These are phyloP conservation scores for Rhabdomys pumilio DNA, from an alignment of 2,797 vertebrate genomes.

Conservation along the genomic window DNA sequence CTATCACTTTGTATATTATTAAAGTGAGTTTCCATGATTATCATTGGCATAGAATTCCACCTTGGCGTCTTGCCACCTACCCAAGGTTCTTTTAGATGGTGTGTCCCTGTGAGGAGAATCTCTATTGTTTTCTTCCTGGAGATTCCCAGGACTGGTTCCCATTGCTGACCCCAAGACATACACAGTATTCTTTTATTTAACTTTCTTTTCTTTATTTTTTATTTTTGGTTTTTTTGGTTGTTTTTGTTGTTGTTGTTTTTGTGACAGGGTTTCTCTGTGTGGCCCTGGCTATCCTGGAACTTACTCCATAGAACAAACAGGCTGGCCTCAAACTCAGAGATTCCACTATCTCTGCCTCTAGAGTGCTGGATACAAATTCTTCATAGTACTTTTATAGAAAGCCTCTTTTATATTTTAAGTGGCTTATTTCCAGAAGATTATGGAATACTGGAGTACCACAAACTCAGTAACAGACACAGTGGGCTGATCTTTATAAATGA, in stretches of 20 bases:
- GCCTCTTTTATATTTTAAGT: not conserved
- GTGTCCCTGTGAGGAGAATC: not conserved
- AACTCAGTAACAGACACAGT: not conserved
- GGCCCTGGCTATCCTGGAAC: not conserved
- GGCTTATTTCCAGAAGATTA: not conserved
- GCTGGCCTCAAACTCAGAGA: not conserved
- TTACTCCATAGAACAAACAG: not conserved
- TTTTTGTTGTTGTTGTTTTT: not conserved
- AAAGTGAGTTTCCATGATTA: not conserved
- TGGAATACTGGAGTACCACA: not conserved
- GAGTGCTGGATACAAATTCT: not conserved
- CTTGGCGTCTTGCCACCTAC: not conserved
- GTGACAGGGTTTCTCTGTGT: not conserved
- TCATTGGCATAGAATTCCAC: not conserved
- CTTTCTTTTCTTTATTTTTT: too few species aligned
- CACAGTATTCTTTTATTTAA: not conserved
- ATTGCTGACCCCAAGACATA: not conserved
- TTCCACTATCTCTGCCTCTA: not conserved
- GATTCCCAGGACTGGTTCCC: not conserved
- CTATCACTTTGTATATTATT: not conserved
- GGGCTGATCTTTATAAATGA: constrained; percentile 25
- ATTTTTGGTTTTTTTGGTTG: too few species aligned
- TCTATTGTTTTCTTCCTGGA: not conserved
- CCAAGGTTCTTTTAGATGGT: constrained; percentile 6
- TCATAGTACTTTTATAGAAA: not conserved